phyloP scores from a whole-genome alignment of 2,113 vertebrate species.

The Halichoeres trimaculatus region DNA sequence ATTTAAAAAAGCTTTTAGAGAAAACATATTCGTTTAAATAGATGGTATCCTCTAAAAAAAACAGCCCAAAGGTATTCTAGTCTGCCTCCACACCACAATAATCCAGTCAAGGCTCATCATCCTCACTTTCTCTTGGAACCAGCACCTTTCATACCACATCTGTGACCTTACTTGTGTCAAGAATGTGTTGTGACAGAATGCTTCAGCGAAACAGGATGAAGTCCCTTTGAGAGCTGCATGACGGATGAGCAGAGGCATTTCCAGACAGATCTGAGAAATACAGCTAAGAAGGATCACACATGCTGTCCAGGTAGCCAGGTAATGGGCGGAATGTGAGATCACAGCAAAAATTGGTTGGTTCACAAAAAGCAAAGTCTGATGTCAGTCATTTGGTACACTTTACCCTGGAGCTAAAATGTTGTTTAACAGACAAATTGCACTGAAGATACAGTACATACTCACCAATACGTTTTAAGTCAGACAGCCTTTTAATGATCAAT shows the following conservation, averaged over 20 bases:
- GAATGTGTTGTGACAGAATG: conserved; percentile 3
- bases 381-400: too few species aligned
- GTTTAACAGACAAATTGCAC: background rate
- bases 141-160: background rate
- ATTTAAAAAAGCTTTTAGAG: conserved; percentile 18
- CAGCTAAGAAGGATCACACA: background rate
- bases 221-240: background rate
- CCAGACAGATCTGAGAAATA: conserved; percentile 8
- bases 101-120: too few species aligned
- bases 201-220: conserved; percentile 1
- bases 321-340: too few species aligned
- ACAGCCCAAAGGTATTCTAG: conserved; percentile 10
- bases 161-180: conserved; percentile 6
- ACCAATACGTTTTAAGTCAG: background rate
- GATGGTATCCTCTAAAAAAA: conserved; percentile 41
- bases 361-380: too few species aligned
- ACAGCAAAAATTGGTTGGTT: background rate
- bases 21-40: conserved; percentile 41
- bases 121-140: background rate
- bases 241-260: conserved; percentile 6
- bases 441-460: background rate
- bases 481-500: background rate
- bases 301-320: background rate
- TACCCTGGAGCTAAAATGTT: background rate
- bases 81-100: conserved; percentile 9